Evolutionary conservation across 2,797 vertebrate genomes (phyloP).

Genomic region (Acanthornis magna): DNA sequence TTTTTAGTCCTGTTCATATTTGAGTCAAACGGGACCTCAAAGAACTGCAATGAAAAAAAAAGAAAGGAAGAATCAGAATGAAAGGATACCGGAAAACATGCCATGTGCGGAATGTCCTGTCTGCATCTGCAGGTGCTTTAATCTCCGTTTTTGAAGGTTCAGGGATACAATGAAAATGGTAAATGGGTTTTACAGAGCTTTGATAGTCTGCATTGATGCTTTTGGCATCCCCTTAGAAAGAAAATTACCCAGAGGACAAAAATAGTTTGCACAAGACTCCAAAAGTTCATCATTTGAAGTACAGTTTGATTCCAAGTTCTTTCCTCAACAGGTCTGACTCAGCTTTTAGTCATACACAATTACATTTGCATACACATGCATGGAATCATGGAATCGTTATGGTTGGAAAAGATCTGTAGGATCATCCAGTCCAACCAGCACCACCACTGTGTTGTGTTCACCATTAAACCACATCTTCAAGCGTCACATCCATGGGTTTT

Average conservation of each 20-base stretch:
- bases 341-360: background rate
- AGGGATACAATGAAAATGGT: background rate
- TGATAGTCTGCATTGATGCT: conserved; percentile 2
- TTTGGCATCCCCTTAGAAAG: conserved; percentile 13
- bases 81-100: conserved; percentile 24
- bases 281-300: background rate
- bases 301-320: background rate
- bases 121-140: conserved; percentile 41
- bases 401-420: background rate
- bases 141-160: conserved; percentile 18
- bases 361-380: background rate
- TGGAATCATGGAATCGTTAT: fast-evolving
- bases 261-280: background rate
- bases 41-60: conserved; percentile 83
- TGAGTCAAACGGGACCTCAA: conserved; percentile 97
- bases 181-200: conserved; percentile 10
- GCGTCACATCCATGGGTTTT: background rate
- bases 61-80: conserved; percentile 58
- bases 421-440: background rate
- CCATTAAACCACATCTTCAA: background rate
- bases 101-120: background rate
- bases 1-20: conserved; percentile 99
- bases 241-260: conserved; percentile 40
- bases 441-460: background rate
- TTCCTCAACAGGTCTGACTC: background rate